A percentile compares a stretch with the other conserved stretches of the same genome.
Evolutionary conservation across 2,113 vertebrate genomes (phyloP).

Genomic region (Cochlearius cochlearius): DNA sequence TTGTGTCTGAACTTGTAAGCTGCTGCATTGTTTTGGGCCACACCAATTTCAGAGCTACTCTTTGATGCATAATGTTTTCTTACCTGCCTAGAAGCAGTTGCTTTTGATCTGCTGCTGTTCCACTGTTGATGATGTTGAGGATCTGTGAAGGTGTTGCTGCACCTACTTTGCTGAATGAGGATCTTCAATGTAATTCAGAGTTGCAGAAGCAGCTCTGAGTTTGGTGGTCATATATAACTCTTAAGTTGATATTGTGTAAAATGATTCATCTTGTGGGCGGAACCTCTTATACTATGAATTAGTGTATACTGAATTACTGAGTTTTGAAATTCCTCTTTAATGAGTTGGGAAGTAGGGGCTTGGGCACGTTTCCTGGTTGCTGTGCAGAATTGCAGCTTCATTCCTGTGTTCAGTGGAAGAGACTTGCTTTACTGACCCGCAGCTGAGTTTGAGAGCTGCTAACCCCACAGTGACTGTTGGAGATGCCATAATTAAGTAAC

Average conservation of each 20-base stretch:
- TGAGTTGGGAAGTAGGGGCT: not conserved
- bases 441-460: not conserved
- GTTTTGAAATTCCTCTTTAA: not conserved
- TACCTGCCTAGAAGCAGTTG: not conserved
- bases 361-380: not conserved
- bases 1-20: slow-evolving; percentile 10
- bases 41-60: not conserved
- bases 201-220: not conserved
- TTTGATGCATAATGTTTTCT: not conserved
- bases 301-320: not conserved
- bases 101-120: not conserved
- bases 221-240: not conserved
- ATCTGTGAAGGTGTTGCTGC: not conserved
- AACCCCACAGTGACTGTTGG: not conserved
- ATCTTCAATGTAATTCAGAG: not conserved
- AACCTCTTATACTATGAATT: not conserved
- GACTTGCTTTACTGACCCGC: not conserved
- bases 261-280: not conserved
- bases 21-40: not conserved
- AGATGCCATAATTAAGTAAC: slow-evolving; percentile 37
- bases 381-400: not conserved
- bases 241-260: not conserved
- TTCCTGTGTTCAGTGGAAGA: not conserved
- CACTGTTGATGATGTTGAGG: not conserved
- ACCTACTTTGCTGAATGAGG: not conserved